Evolutionary conservation across 2,797 vertebrate species (phyloP), one percentile per base, ranked within the genome.

Genomic region (Psittacula echo): DNA sequence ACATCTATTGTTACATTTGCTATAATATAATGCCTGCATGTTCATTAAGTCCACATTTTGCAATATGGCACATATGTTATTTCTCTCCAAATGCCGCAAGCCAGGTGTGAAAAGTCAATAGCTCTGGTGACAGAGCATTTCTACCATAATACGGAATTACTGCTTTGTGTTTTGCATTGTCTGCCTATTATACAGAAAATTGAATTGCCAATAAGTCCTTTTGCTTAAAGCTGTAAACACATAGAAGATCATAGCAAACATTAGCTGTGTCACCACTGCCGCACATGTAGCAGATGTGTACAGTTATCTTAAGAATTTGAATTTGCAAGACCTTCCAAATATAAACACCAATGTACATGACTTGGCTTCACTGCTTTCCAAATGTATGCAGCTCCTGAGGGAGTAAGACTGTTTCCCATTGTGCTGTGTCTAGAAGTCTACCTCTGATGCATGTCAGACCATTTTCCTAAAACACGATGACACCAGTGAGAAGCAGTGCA

Each of bases 1-100:
- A 44, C 26, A 8, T 86, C 51, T 71, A 54, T 93, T 94, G 82
- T 96, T 97, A 74, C 51, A 89, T 97, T 96, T 91, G 37, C 51
- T 95, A 74, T 93, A 96, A 94, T 76, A 90, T 71, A 94, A 96
- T 0, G 53, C 56, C 61, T 58, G 21, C 76, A 79, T 51, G 76
- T 97, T 97, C 95, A 97, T 97, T 98, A 97, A 97, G 89, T 73
- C 84, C 62, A 84, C 87, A 90, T 93, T 96, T 96, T 89, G 91
- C 81, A 97, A 88, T 97, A 97, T 29, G 32, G 87, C 94, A 96
- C 86, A 93, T 95, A 96, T 67, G 85, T 93, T 96, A 95, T 91
- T 93, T 95, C 79, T 95, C 91, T 95, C 82, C 87, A 96, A 97
- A 96, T 94, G 93, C 84, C 93, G 51, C 65, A 89, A 96, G 81